Base-by-base conservation (phyloP, 2,888 invertebrate genomes). In the Andrena minutula region DNA sequence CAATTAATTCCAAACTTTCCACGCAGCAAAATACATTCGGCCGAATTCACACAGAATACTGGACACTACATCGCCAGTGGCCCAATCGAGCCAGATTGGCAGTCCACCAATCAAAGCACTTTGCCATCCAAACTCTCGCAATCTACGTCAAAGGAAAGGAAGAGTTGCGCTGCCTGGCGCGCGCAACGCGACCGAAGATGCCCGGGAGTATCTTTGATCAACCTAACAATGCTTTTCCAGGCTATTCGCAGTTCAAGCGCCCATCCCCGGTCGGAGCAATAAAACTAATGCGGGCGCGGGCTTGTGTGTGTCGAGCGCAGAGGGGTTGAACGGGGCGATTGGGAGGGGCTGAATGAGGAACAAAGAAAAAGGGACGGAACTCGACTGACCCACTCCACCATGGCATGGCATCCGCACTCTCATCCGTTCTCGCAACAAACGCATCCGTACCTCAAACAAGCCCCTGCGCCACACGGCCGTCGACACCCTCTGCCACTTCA, bases 341-440 rank as follows among this genome's bases (percentile, higher is more conserved):
- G 26, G 28, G 35, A 28, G 16, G 23, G n/a, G 28, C 7, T 26
- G 35, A 41, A 8, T 16, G 12, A 32, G 1, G 16, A 61, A 61
- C 4, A 58, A 23, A 28, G 35, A 26, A 26, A 47, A 61, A 66
- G 47, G 56, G 30, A 53, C 23, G 23, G 35, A 58, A 28, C 68
- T 69, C 64, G 69, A 73, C 76, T 76, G 73, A 82, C 82, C 73
- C 82, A 76, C 65, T 81, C 81, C 82, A 81, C 81, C 76, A 61
- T 78, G 68, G 51, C 73, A 10, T 53, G 72, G 69, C 65, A 81
- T 73, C 65, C 75, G 41, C 41, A 68, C 76, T 70, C 76, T 81
- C 81, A 76, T 70, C 82, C 81, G 81, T 76, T 82, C 82, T 69
- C 81, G 81, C 76, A 82, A 82, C 82, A 81, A 82, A 82, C 82